Conservation (phyloP, 30 jellyfish, hydroid and myxozoan species). For the Chrysaora quinquecirrha region DNA sequence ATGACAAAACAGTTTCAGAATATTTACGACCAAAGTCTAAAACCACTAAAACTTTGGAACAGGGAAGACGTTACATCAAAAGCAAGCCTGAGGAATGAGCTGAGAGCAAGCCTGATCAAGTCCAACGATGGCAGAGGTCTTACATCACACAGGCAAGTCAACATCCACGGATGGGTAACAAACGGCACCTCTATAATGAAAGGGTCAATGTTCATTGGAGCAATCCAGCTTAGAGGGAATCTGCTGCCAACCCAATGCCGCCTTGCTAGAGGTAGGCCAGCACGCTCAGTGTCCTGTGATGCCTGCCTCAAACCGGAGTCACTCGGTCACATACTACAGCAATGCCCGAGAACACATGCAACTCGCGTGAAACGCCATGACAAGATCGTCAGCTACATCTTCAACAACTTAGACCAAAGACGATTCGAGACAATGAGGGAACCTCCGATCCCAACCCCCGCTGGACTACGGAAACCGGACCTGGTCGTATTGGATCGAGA, state of each 20-base stretch:
- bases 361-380: conserved; percentile 3
- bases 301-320: background rate
- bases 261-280: background rate
- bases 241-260: background rate
- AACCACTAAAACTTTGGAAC: too few relatives aligned
- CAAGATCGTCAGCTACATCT: background rate
- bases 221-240: background rate
- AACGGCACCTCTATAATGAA: background rate
- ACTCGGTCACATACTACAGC: conserved; percentile 16
- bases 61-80: background rate
- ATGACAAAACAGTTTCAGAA: background rate
- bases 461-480: background rate
- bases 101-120: background rate
- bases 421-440: background rate
- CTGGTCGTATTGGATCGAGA: background rate
- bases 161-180: background rate
- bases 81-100: background rate
- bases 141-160: background rate
- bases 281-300: background rate
- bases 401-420: background rate
- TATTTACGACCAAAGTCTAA: background rate
- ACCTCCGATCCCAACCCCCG: background rate
- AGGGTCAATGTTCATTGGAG: background rate
- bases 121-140: background rate
- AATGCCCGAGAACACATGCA: conserved; percentile 4